Conservation (phyloP, 2,888 invertebrate species). For the Agonopterix arenella region DNA sequence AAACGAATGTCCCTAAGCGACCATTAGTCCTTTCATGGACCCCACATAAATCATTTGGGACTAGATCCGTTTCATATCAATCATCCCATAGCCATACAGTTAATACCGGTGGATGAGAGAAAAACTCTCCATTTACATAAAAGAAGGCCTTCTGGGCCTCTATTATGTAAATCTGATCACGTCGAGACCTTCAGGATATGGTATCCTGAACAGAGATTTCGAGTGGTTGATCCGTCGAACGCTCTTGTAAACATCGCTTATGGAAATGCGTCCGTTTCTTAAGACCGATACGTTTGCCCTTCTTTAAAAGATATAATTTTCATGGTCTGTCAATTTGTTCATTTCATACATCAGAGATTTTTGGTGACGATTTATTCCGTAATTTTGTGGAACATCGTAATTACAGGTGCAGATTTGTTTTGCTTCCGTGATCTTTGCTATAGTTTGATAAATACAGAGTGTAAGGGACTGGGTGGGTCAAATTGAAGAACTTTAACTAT, state of each 20-base stretch:
- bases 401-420: too few species aligned
- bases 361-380: too few species aligned
- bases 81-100: constrained; percentile 48
- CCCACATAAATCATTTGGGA: constrained; percentile 49
- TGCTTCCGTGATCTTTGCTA: too few species aligned
- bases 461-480: too few species aligned
- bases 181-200: constrained; percentile 48
- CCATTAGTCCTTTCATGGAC: constrained; percentile 16
- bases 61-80: constrained; percentile 51
- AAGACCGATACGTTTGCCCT: constrained; percentile 24
- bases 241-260: constrained; percentile 45
- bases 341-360: too few species aligned
- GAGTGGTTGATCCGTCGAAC: constrained; percentile 42
- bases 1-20: constrained; percentile 8
- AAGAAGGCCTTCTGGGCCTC: constrained; percentile 32
- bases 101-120: constrained; percentile 36
- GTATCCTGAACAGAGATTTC: constrained; percentile 52
- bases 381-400: too few species aligned
- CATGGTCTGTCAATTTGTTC: too few species aligned
- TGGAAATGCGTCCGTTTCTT: constrained; percentile 25
- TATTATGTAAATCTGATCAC: constrained; percentile 66
- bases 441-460: too few species aligned
- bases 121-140: constrained; percentile 50
- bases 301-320: constrained; percentile 6
- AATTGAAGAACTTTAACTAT: too few species aligned